phyloP scores from a whole-genome alignment of 1,140 invertebrate genomes.

The Palaemon carinicauda region DNA sequence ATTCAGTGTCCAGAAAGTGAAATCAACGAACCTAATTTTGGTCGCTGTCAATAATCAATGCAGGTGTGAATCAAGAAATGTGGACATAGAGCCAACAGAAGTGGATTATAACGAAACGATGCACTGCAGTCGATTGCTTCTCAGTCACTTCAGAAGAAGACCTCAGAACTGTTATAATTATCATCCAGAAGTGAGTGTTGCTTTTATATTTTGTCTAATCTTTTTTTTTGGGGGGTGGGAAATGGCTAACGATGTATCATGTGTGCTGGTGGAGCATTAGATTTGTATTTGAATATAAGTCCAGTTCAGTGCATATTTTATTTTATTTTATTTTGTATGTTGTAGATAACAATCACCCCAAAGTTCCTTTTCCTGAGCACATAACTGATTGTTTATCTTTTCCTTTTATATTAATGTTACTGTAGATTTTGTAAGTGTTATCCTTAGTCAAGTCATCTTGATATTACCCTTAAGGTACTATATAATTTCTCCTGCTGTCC shows the following conservation, averaged over 20 bases:
- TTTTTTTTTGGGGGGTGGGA: too few species aligned
- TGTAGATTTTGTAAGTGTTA: constrained; percentile 3
- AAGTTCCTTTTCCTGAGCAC: neutral
- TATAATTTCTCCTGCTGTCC: neutral
- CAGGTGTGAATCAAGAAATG: constrained; percentile 71
- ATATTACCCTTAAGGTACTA: neutral
- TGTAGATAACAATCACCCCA: neutral
- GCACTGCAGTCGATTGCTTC: constrained; percentile 44
- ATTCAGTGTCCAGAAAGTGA: constrained; percentile 92
- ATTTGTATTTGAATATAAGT: neutral
- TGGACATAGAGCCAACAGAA: constrained; percentile 55
- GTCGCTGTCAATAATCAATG: constrained; percentile 89
- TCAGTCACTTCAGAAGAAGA: constrained; percentile 51
- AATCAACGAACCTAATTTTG: constrained; percentile 88
- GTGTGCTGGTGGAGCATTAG: neutral
- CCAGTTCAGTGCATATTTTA: neutral
- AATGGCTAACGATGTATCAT: neutral
- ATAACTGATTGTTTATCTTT: neutral
- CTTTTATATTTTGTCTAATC: too few species aligned
- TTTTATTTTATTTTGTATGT: constrained; percentile 1
- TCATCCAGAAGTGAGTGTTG: constrained; percentile 56
- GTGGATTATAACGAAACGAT: constrained; percentile 37
- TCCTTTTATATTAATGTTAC: neutral
- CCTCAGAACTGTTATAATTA: constrained; percentile 52
- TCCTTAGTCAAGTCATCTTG: neutral